Base-by-base conservation (phyloP, 2,888 invertebrate genomes). In the Strigamia crassipes region DNA sequence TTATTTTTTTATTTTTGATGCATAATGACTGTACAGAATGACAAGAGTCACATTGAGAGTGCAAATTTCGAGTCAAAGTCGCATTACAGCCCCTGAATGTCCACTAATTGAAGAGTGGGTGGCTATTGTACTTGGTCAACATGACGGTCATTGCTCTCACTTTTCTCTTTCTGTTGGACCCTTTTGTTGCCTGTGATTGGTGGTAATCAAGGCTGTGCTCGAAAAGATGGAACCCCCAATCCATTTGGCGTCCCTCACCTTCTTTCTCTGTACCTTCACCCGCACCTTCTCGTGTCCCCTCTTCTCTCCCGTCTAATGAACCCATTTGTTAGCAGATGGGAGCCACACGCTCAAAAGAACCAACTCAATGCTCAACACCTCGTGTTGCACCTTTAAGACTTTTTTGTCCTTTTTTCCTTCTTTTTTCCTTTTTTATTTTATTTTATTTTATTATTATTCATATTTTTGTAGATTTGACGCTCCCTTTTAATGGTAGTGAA, bases 271-370 rank as follows among this genome's bases (percentile, higher is more conserved):
- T 42, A 78, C 78, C 78, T 42, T 78, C 41, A 41, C 78, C 42
- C 78, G 38, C 78, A 41, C 38, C 42, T 78, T 41, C 78, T 42
- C 21, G 51, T 51, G 51, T 51, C 80, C 46, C 80, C 46, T 46
- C 51, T 46, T 51, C 80, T 46, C 80, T 31, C 0, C 79, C 51
- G 42, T 80, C 80, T 80, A 80, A 80, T 80, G 80, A 80, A 80
- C 80, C 78, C 80, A 80, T 80, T 80, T 80, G 80, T 80, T 80
- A 42, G 31, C 80, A 80, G 51, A 80, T 80, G 80, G 80, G 51
- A 23, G 80, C 80, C 80, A 80, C 80, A 80, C 51, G 80, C 80
- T 80, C 51, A 21, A 34, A 21, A 42, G 38, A 38, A 38, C 34
- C 21, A 38, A 41, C 41, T 78, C 78, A 78, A 78, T 41, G 78